Conservation (phyloP, 2,888 invertebrate species). For the Agelastica alni region DNA sequence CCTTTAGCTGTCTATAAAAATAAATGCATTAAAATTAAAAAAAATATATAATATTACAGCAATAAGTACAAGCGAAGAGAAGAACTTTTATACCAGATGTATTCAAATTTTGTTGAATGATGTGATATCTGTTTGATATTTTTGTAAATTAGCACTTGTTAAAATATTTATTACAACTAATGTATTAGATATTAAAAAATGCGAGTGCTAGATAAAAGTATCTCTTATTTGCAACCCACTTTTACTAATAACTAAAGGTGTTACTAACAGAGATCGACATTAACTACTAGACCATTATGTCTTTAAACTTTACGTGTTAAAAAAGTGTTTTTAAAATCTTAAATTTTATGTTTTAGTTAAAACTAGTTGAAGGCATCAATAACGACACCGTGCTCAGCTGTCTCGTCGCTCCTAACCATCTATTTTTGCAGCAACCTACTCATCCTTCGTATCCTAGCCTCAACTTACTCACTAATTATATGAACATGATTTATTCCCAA, state of each 20-base stretch:
- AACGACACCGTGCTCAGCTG: slow-evolving; percentile 91
- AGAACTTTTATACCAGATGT: no score
- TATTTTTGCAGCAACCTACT: slow-evolving; percentile 94
- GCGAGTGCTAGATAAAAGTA: slow-evolving; percentile 1
- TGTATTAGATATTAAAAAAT: no score
- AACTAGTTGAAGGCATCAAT: slow-evolving; percentile 87
- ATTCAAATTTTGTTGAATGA: no score
- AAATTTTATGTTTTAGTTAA: slow-evolving; percentile 63
- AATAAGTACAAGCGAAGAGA: no score
- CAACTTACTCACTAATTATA: slow-evolving; percentile 76
- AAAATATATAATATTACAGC: no score
- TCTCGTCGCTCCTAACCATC: slow-evolving; percentile 82
- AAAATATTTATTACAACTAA: no score
- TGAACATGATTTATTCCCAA: slow-evolving; percentile 81
- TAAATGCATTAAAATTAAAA: no score
- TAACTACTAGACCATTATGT: background rate
- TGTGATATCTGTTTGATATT: no score
- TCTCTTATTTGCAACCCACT: slow-evolving; percentile 5
- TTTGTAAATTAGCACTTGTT: no score
- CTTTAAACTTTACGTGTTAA: background rate
- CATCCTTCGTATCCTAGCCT: slow-evolving; percentile 91
- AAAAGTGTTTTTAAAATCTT: slow-evolving; percentile 13
- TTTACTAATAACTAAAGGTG: slow-evolving; percentile 8
- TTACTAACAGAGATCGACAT: slow-evolving; percentile 5
- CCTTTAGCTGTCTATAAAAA: no score